These are phyloP conservation scores for Mormyrops boulengeri DNA, from an alignment of 2,797 vertebrate genomes.

Conservation along the genomic window DNA sequence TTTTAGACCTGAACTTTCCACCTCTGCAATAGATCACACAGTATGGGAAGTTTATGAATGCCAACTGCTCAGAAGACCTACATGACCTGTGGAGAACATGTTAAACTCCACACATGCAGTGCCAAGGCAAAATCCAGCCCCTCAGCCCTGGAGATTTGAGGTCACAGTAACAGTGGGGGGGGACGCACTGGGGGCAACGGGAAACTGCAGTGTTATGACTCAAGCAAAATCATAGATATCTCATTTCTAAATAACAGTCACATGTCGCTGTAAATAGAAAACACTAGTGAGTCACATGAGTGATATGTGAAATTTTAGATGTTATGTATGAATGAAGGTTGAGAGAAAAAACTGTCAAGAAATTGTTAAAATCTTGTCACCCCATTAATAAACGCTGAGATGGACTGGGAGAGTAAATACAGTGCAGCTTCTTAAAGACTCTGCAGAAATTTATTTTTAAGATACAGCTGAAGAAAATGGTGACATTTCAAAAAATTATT, in stretches of 20 bases:
- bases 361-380: background rate
- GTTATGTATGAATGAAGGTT: background rate
- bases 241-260: background rate
- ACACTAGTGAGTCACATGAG: background rate
- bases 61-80: background rate
- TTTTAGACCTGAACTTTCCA: background rate
- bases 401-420: background rate
- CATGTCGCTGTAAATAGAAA: slow-evolving; percentile 5
- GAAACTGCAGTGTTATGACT: background rate
- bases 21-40: background rate
- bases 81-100: background rate
- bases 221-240: background rate
- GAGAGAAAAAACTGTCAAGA: background rate
- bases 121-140: background rate
- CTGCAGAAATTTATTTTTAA: background rate
- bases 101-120: background rate
- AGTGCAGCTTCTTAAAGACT: background rate
- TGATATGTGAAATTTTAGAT: background rate
- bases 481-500: slow-evolving; percentile 2
- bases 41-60: background rate
- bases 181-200: background rate
- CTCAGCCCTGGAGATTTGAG: background rate
- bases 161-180: background rate
- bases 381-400: background rate
- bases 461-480: background rate